Percentiles rank a stretch among this genome's conserved stretches.
phyloP scores from a whole-genome alignment of 2,113 vertebrate species.

The Sturnira hondurensis region DNA sequence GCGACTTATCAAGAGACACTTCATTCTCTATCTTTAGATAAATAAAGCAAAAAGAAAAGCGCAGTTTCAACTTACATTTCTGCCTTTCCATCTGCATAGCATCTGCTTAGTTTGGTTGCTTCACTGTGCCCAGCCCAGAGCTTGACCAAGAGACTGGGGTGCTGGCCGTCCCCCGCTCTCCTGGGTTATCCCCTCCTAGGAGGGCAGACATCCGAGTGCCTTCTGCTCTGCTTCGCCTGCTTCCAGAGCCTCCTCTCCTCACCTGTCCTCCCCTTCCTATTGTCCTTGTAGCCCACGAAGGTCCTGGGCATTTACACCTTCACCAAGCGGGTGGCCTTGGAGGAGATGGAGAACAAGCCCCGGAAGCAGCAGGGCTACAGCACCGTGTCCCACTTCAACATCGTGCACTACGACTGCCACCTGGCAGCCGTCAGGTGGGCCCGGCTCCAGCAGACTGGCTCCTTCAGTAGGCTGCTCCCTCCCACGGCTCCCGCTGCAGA shows the following conservation, averaged over 20 bases:
- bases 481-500: not conserved
- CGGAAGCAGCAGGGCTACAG: constrained; percentile 99
- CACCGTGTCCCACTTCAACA: constrained; percentile 99
- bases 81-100: not conserved
- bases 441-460: fast-evolving
- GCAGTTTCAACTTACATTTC: fast-evolving
- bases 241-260: not conserved
- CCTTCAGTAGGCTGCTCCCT: fast-evolving
- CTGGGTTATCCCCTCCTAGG: not conserved
- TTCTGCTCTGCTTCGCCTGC: not conserved
- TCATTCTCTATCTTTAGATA: not conserved
- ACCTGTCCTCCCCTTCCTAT: not conserved
- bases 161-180: not conserved
- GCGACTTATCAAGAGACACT: not conserved
- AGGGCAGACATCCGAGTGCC: fast-evolving
- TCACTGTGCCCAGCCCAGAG: not conserved
- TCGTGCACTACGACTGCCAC: constrained; percentile 99
- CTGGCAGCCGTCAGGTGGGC: constrained; percentile 94
- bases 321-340: constrained; percentile 95
- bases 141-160: not conserved
- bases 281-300: constrained; percentile 89
- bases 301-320: constrained; percentile 98
- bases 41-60: not conserved
- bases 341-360: constrained; percentile 97
- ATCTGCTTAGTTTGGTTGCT: not conserved